Conservation (phyloP, 2,888 invertebrate genomes). For the Caenorhabditis becei region DNA sequence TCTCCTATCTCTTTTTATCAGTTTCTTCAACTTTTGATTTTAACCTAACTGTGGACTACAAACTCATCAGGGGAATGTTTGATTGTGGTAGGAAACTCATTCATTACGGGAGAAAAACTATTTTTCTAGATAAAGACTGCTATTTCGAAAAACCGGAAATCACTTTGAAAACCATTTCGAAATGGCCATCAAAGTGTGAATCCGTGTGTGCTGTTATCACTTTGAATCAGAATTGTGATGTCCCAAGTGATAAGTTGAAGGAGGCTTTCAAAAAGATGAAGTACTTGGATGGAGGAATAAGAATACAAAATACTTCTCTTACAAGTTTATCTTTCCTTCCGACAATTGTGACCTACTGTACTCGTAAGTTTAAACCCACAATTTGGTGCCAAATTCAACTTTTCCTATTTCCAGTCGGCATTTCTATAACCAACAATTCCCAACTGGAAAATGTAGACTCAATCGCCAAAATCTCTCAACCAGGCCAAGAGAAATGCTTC, state of each 20-base stretch:
- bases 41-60: too few species aligned
- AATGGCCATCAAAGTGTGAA: background rate
- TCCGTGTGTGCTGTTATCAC: background rate
- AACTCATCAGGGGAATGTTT: too few species aligned
- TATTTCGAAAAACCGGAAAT: background rate
- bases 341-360: too few species aligned
- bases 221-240: background rate
- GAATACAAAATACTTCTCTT: background rate
- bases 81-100: too few species aligned
- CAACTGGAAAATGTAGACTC: background rate
- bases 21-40: too few species aligned
- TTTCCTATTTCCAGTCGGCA: slow-evolving; percentile 11
- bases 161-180: background rate
- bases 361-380: too few species aligned
- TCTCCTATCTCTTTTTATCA: too few species aligned
- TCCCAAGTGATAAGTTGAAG: background rate
- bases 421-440: slow-evolving; percentile 11
- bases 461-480: background rate
- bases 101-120: too few species aligned
- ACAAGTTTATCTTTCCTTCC: background rate
- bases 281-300: background rate
- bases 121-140: background rate
- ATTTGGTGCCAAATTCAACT: background rate
- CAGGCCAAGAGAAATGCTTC: background rate
- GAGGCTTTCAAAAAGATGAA: background rate